phyloP scores from a whole-genome alignment of 2,888 invertebrate species.

The Sarcophaga caerulescens region DNA sequence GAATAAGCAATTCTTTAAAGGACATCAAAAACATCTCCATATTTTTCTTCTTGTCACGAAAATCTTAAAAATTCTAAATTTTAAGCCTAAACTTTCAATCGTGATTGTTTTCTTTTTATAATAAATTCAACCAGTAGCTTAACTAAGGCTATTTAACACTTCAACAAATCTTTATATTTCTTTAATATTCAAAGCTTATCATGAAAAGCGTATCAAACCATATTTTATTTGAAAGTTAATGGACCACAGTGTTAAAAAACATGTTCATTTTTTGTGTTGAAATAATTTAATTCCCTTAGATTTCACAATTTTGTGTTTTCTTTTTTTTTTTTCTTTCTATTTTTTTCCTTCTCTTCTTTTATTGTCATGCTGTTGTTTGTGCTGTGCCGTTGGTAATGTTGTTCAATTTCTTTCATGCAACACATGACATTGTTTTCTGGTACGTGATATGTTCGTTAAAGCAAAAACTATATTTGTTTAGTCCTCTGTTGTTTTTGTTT shows the following conservation, averaged over 20 bases:
- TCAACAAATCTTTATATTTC: background rate
- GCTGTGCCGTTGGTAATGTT: conserved; percentile 10
- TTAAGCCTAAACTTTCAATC: no score
- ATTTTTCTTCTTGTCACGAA: no score
- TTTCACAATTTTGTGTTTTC: background rate
- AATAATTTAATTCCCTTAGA: background rate
- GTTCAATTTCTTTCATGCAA: conserved; percentile 64
- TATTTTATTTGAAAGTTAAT: conserved; percentile 51
- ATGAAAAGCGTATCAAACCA: background rate
- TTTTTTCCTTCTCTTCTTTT: background rate
- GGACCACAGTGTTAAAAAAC: conserved; percentile 28
- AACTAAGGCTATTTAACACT: background rate
- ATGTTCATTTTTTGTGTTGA: background rate
- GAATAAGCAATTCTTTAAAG: no score
- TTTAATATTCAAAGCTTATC: background rate
- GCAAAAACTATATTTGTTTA: conserved; percentile 40
- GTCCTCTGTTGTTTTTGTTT: background rate
- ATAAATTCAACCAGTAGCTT: background rate
- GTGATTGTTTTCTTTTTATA: no score
- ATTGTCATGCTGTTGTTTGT: background rate
- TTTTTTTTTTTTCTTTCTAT: conserved; percentile 6
- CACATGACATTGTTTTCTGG: conserved; percentile 59
- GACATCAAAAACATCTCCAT: no score
- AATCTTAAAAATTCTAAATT: no score
- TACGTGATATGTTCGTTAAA: conserved; percentile 62